Evolutionary conservation across 1,140 invertebrate genomes (phyloP), one percentile per base, ranked within the genome.

Genomic region (Brachionus koreanus): DNA sequence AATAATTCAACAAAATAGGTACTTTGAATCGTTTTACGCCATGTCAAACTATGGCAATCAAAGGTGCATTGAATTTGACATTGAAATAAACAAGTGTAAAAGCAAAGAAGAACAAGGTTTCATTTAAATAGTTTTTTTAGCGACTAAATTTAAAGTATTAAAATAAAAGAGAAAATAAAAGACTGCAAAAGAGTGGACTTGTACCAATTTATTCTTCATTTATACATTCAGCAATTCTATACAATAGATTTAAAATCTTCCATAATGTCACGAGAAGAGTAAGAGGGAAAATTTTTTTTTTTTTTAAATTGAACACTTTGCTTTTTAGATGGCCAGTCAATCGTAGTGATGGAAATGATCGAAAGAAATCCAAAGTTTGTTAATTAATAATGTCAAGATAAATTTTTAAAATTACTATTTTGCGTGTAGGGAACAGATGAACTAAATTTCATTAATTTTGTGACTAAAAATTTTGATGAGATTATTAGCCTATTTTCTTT

Each of bases 141-240:
- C 7, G n/a, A 1, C 25, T 49, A 49, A 61, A 57, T 52, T 2
- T 37, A 75, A 75, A 23, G 3, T 43, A 35, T 29, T 57, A 35
- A 33, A 61, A n/a, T 29, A n/a, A 52, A 33, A 61, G 76, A 79
- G 39, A 79, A 57, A 57, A 42, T 79, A 42, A 79, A 65, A 79
- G 61, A 79, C 37, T 61, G 46, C 6, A 57, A 65, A 61, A 57
- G 49, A 57, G 49, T 79, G 39, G 76, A 79, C 39, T 19, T 79
- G 23, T 42, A 61, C n/a, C 76, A 79, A 35, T 79, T 79, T 61
- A 79, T 79, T 33, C 49, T 79, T 13, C 76, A 79, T 61, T 42
- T 79, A 35, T 79, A 61, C 37, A 79, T 79, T 25, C 76, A 79
- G 42, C 76, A 79, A 65, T 79, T 79, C 42, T 65, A 79, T 65